A percentile compares a stretch with the other conserved stretches of the same genome.
Evolutionary conservation across 2,797 vertebrate genomes (phyloP).

Genomic region (Anolis apletophallus): DNA sequence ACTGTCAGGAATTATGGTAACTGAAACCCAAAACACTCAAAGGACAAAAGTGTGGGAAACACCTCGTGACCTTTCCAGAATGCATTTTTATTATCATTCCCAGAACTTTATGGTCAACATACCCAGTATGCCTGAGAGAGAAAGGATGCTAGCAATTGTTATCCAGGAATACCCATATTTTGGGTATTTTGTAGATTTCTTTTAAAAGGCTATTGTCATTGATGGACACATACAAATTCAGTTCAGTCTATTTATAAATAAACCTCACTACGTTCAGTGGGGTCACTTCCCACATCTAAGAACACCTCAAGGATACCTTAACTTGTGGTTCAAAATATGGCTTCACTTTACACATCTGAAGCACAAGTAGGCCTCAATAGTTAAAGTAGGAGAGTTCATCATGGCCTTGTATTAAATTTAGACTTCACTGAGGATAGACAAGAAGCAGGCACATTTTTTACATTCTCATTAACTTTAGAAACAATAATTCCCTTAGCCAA

Average conservation of each 20-base stretch:
- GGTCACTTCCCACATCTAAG: neutral
- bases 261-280: neutral
- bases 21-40: too few relatives aligned
- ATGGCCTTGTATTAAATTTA: neutral
- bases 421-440: neutral
- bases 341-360: neutral
- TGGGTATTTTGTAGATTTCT: neutral
- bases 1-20: too few relatives aligned
- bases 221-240: neutral
- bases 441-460: neutral
- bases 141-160: neutral
- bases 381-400: neutral
- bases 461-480: slow-evolving; percentile 22
- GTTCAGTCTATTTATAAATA: neutral
- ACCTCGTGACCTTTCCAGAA: too few relatives aligned
- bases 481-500: slow-evolving; percentile 27
- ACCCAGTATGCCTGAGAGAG: too few relatives aligned
- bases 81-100: too few relatives aligned
- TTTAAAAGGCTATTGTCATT: neutral
- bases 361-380: neutral
- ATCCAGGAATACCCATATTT: neutral
- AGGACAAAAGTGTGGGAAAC: too few relatives aligned
- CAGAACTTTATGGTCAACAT: too few relatives aligned
- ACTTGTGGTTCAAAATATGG: neutral
- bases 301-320: neutral